Evolutionary conservation across 2,113 vertebrate species (phyloP).

Genomic region (Phalacrocorax pelagicus): DNA sequence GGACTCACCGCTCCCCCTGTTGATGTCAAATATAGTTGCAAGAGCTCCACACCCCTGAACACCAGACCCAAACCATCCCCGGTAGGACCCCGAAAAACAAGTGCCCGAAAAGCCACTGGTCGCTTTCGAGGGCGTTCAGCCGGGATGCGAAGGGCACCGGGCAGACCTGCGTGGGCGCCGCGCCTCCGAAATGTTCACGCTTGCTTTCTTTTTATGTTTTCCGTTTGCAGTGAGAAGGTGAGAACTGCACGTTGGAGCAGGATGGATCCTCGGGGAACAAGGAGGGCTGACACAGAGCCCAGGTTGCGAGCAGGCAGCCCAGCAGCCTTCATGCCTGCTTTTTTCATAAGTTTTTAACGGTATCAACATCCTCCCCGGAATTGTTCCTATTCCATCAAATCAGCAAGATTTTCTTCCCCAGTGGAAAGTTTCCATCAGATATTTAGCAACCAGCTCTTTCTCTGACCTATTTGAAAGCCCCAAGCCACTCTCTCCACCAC

Average conservation of each 20-base stretch:
- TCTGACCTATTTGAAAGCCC: conserved; percentile 65
- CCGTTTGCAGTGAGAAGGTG: neutral
- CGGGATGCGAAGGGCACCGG: neutral
- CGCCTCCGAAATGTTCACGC: rapidly evolving
- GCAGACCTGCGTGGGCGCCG: neutral
- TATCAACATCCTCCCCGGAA: neutral
- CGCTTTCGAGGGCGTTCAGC: neutral
- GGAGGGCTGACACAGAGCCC: neutral
- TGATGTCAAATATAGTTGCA: conserved; percentile 10
- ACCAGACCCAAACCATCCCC: rapidly evolving
- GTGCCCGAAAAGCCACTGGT: rapidly evolving
- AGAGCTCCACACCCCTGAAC: neutral
- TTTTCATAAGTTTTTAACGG: neutral
- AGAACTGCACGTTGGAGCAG: neutral
- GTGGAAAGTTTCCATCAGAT: conserved; percentile 28
- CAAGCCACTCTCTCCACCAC: conserved; percentile 33
- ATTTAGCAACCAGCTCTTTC: conserved; percentile 23
- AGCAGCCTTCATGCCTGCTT: neutral
- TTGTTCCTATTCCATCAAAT: conserved; percentile 30
- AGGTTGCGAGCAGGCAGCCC: neutral
- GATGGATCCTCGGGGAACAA: rapidly evolving
- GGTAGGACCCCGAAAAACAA: neutral
- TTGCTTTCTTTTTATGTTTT: neutral
- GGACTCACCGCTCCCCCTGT: conserved; percentile 28
- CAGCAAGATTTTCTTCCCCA: conserved; percentile 51